Conservation (phyloP, 1,140 invertebrate genomes). For the Coboldia fuscipes region DNA sequence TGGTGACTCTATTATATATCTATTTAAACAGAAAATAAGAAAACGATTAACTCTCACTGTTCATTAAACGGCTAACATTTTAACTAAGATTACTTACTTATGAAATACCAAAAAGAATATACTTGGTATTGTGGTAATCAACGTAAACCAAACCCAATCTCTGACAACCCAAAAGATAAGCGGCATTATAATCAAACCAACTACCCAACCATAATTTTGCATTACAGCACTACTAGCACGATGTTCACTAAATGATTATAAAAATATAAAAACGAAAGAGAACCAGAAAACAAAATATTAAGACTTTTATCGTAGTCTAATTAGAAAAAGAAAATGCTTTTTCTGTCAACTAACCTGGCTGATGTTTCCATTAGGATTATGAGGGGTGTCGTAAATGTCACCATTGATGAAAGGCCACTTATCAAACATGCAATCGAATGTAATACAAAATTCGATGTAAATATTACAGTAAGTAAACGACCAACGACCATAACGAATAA, state of each 20-base stretch:
- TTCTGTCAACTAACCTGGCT: too few species aligned
- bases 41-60: too few species aligned
- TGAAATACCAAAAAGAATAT: conserved; percentile 20
- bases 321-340: too few species aligned
- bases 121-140: conserved; percentile 22
- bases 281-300: background rate
- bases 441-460: conserved; percentile 20
- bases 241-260: conserved; percentile 12
- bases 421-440: conserved; percentile 23
- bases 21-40: conserved; percentile 8
- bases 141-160: conserved; percentile 29
- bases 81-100: conserved; percentile 13
- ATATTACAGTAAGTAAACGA: conserved; percentile 20
- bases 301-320: too few species aligned
- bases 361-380: conserved; percentile 25
- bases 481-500: conserved; percentile 20
- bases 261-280: background rate
- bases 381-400: conserved; percentile 25
- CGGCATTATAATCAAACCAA: conserved; percentile 28
- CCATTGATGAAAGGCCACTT: conserved; percentile 21
- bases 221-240: conserved; percentile 22
- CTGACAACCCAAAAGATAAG: conserved; percentile 30
- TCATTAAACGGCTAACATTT: background rate
- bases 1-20: conserved; percentile 34
- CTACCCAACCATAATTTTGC: conserved; percentile 25